Base-by-base conservation (phyloP, 2,888 invertebrate genomes). In the Altica lythri region DNA sequence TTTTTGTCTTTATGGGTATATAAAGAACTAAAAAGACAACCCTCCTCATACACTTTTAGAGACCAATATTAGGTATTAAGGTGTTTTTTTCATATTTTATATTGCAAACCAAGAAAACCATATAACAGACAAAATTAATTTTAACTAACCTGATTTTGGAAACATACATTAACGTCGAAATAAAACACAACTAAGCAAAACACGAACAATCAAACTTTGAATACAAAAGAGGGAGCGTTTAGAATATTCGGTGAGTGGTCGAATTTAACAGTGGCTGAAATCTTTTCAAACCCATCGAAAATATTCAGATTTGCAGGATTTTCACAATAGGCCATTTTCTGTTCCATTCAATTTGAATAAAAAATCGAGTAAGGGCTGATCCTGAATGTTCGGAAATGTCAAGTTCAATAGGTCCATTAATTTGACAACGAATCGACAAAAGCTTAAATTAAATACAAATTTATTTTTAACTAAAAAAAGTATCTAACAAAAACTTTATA, bases 241-340 rank as follows among this genome's bases (percentile, higher is more conserved):
- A 14, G 25, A 14, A 45, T 22, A 35, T 35, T 22, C 10, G 5
- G 2, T 25, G 17, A 49, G 42, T 16, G 49, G 16, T 19, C 19
- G 48, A 30, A 49, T 49, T 49, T 49, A 49, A 49, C 48, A 40
- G 49, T 49, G 42, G 42, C 49, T 49, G 49, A 49, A 49, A 49
- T 32, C 49, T 49, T 49, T 49, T 42, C 49, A 49, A 40, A 30
- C 32, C 30, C 22, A 10, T 38, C 22, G 30, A 30, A 48, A 48
- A 48, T 48, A 48, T 48, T 48, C 49, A 40, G 40, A 49, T 40
- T 17, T 40, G 40, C 25, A 8, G 49, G 49, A 49, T 49, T 40
- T 32, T 32, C 30, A 49, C 49, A 49, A 49, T 49, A 42, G 49
- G 49, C 49, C 40, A 49, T 40, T 49, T 49, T 49, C 49, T 49